Base-by-base conservation (phyloP, 2,888 invertebrate species). In the Habrosyne pyritoides region DNA sequence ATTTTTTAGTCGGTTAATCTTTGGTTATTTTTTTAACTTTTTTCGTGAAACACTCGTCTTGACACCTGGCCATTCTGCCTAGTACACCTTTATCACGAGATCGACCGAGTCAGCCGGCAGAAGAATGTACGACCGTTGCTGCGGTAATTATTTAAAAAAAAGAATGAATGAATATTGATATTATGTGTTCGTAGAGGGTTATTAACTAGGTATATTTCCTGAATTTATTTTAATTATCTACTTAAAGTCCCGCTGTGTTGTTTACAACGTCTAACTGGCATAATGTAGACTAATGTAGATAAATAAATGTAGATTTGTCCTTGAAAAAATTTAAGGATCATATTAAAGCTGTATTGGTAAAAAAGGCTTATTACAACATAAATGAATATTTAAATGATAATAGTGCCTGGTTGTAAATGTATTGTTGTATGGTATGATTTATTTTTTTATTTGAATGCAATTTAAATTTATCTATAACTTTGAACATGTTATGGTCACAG, bases 21-120 rank as follows among this genome's bases (percentile, higher is more conserved):
- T 80, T 21, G 22, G 47, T 33, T 33, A 33, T 30, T 62, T 72
- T 72, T 81, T 86, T 86, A 79, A 77, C 72, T 75, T 83, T 84
- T 86, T 82, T 80, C 73, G 77, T 77, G 67, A 83, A 83, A 82
- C 75, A 73, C 66, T 75, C 71, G 75, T 56, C 70, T 70, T 81
- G 86, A 82, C 91, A 91, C 89, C 91, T 90, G 91, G 88, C 81
- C 70, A 78, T 83, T 77, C 77, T 65, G 81, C 77, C 84, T 83
- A 85, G 81, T 73, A 61, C 73, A 75, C 79, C 77, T 83, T 83
- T 83, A 81, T 75, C 69, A 68, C 63, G 68, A 71, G 69, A 70
- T 65, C 64, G 59, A 57, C 56, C 55, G 47, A 62, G 63, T 68
- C 86, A 84, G 77, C 83, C 79, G 85, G 79, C 77, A 65, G 71